Conservation (phyloP, 2,797 vertebrate genomes). For the Allochrocebus solatus region DNA sequence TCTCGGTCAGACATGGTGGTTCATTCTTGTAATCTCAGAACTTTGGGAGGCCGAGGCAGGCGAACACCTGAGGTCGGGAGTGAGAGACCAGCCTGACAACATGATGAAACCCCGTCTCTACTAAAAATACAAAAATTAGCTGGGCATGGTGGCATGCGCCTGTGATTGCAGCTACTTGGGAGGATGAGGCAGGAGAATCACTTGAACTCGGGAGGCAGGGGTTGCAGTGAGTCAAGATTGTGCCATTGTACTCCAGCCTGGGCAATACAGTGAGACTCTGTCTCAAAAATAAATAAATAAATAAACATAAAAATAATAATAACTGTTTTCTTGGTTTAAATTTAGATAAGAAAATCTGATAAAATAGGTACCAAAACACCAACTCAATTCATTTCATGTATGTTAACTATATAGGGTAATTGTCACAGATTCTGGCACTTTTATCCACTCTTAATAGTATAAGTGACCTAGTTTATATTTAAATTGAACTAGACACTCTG, state of each 20-base stretch:
- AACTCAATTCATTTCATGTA: neutral
- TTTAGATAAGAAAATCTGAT: constrained; percentile 7
- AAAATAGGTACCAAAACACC: neutral
- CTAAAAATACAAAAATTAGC: neutral
- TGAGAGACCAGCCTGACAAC: neutral
- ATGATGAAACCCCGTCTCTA: neutral
- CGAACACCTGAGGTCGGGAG: neutral
- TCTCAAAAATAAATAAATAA: neutral
- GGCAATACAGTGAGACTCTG: neutral
- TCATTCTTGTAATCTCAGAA: neutral
- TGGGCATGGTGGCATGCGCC: too few relatives aligned
- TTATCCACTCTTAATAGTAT: neutral
- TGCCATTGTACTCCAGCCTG: neutral
- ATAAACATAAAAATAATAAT: neutral
- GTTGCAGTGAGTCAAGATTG: neutral
- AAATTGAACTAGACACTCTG: neutral
- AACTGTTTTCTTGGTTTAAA: neutral
- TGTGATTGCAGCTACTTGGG: neutral
- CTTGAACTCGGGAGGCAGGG: neutral
- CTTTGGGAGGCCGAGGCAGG: neutral
- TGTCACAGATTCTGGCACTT: neutral
- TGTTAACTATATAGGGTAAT: neutral
- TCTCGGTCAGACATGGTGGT: neutral
- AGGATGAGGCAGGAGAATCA: neutral
- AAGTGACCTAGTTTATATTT: neutral